Percentiles rank a stretch among this genome's conserved stretches.
These are phyloP conservation scores for Drosophila tsacasi DNA, from an alignment of 1,140 invertebrate species.

Conservation along the genomic window DNA sequence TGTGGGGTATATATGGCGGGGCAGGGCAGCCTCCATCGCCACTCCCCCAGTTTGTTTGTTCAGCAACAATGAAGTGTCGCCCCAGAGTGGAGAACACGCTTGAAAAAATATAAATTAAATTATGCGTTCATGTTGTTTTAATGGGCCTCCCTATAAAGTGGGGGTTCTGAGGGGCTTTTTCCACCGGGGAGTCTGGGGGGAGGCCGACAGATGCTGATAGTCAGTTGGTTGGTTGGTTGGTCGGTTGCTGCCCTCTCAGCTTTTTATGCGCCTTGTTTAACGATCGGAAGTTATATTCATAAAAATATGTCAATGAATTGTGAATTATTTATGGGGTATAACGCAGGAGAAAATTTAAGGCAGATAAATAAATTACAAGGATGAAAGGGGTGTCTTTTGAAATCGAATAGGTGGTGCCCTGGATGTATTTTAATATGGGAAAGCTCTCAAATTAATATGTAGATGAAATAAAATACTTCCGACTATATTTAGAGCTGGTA, in stretches of 20 bases:
- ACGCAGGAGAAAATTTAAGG: conserved; percentile 34
- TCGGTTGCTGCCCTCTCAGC: conserved; percentile 10
- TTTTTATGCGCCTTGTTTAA: conserved; percentile 81
- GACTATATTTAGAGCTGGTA: neutral
- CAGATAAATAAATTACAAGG: conserved; percentile 70
- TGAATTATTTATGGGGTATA: conserved; percentile 75
- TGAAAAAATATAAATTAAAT: conserved; percentile 84
- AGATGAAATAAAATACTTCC: neutral
- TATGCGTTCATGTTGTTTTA: conserved; percentile 84
- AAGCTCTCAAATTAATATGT: neutral
- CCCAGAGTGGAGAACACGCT: conserved; percentile 67
- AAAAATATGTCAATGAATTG: conserved; percentile 84
- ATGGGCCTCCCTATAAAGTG: conserved; percentile 54
- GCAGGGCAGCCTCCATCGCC: conserved; percentile 21
- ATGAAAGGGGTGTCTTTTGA: conserved; percentile 21
- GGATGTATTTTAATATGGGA: neutral
- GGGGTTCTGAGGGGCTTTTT: conserved; percentile 4
- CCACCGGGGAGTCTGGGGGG: conserved; percentile 13
- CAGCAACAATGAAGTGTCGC: conserved; percentile 80
- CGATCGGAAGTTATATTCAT: conserved; percentile 83
- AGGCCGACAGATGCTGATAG: conserved; percentile 50
- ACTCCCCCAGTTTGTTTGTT: conserved; percentile 55
- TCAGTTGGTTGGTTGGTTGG: conserved; percentile 46
- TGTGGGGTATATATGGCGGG: conserved; percentile 17
- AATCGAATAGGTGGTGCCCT: conserved; percentile 12